Conservation (phyloP, 2,888 invertebrate genomes). For the Leucoptera coffeella region DNA sequence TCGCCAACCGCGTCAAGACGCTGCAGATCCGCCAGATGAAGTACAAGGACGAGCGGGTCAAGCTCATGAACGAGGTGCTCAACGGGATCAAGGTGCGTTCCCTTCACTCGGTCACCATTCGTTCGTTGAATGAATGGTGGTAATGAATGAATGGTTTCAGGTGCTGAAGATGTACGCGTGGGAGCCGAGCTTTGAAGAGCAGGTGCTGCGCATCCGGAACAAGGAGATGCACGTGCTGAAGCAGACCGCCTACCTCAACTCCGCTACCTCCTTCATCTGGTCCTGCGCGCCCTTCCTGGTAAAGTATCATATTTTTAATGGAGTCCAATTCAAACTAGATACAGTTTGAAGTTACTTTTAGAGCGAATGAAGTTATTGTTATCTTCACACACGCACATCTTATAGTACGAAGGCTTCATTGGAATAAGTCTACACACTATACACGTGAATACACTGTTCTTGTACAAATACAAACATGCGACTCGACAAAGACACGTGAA, state of each 20-base stretch:
- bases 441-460: no score
- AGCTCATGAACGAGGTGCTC: slow-evolving; percentile 88
- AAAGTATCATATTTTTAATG: slow-evolving; percentile 21
- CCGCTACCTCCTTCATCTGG: slow-evolving; percentile 89
- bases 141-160: slow-evolving; percentile 41
- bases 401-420: no score
- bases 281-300: slow-evolving; percentile 93
- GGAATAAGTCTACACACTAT: no score
- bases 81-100: slow-evolving; percentile 90
- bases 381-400: no score
- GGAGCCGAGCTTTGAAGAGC: slow-evolving; percentile 89
- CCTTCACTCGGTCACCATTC: slow-evolving; percentile 93
- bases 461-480: no score
- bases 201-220: slow-evolving; percentile 78
- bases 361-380: no score
- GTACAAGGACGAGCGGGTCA: slow-evolving; percentile 88
- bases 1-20: slow-evolving; percentile 75
- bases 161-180: slow-evolving; percentile 90
- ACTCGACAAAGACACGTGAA: no score
- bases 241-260: slow-evolving; percentile 83
- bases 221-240: slow-evolving; percentile 85
- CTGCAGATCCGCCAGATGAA: slow-evolving; percentile 87
- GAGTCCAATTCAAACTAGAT: no score
- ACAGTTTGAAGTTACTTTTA: no score
- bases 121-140: slow-evolving; percentile 25